Conservation (phyloP, 2,797 vertebrate species). For the Petrocephalus schoutedeni region DNA sequence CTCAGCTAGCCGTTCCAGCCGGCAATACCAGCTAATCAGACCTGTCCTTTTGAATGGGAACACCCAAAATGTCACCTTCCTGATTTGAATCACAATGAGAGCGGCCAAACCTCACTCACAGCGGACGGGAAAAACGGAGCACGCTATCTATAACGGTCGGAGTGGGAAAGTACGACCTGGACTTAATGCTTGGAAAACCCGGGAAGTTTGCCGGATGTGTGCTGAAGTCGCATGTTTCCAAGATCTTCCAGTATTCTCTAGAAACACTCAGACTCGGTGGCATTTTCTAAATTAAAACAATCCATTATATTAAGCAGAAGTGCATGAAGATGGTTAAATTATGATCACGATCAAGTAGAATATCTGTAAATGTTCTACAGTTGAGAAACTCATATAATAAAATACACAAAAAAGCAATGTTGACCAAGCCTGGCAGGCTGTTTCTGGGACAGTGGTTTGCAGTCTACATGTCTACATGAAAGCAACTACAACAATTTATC, state of each 20-base stretch:
- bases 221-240: neutral
- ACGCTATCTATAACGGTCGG: neutral
- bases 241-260: neutral
- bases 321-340: neutral
- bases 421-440: neutral
- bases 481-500: neutral
- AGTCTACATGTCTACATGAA: neutral
- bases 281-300: neutral
- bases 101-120: neutral
- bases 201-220: neutral
- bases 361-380: neutral
- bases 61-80: neutral
- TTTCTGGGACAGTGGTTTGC: neutral
- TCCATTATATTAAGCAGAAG: neutral
- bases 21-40: neutral
- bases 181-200: neutral
- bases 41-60: conserved; percentile 1
- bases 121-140: neutral
- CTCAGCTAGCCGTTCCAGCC: neutral
- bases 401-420: neutral
- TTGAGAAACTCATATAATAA: neutral
- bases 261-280: neutral
- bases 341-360: neutral
- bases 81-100: conserved; percentile 3
- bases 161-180: neutral